A percentile compares a stretch with the other conserved stretches of the same genome.
Evolutionary conservation across 2,888 invertebrate genomes (phyloP).

Genomic region (Sesamia inferens): DNA sequence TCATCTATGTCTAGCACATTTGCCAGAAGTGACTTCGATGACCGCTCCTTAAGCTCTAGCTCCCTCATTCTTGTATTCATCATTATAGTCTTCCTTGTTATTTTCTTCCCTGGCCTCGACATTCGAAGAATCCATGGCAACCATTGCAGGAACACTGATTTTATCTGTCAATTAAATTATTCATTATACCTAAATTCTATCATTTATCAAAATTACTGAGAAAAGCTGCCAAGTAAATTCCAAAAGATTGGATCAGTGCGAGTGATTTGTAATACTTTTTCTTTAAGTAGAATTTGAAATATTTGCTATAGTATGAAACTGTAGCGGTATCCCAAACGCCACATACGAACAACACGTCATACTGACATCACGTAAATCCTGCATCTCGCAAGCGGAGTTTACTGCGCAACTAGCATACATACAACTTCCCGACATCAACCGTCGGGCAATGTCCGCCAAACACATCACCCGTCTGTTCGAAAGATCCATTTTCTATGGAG

Average conservation of each 20-base stretch:
- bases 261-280: not conserved
- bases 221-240: not conserved
- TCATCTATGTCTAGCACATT: slow-evolving; percentile 99
- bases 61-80: slow-evolving; percentile 98
- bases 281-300: not conserved
- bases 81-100: slow-evolving; percentile 96
- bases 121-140: slow-evolving; percentile 98
- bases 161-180: slow-evolving; percentile 92
- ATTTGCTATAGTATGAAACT: not conserved
- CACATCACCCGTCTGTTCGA: too few species aligned
- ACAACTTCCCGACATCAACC: too few species aligned
- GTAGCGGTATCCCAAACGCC: too few species aligned
- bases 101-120: slow-evolving; percentile 98
- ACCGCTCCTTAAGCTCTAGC: slow-evolving; percentile 97
- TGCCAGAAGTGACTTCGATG: slow-evolving; percentile 97
- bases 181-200: not conserved
- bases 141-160: slow-evolving; percentile 98
- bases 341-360: too few species aligned
- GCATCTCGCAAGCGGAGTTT: too few species aligned
- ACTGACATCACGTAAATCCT: too few species aligned
- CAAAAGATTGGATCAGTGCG: not conserved
- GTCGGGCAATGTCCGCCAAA: too few species aligned
- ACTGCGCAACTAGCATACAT: too few species aligned
- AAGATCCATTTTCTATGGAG: too few species aligned
- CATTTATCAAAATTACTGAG: not conserved